Conservation (phyloP, 2,888 invertebrate species). For the Lampropteryx suffumata region DNA sequence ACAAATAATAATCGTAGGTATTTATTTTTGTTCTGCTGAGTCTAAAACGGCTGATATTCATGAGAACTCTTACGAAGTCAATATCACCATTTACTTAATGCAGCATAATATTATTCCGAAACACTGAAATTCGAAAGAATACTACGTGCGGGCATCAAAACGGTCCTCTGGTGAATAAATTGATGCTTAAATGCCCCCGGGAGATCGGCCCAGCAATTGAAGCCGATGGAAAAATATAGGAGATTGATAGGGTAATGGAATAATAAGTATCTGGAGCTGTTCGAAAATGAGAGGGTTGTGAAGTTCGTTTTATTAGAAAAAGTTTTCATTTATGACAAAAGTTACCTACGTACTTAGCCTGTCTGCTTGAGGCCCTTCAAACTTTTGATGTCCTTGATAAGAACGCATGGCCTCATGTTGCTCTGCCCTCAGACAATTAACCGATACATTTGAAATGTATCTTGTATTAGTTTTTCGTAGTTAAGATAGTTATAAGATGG, state of each 20-base stretch:
- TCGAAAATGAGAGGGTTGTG: constrained; percentile 20
- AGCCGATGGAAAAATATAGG: constrained; percentile 38
- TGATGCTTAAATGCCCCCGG: constrained; percentile 40
- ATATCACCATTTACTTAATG: constrained; percentile 17
- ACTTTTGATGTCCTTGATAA: no score
- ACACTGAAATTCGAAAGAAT: constrained; percentile 27
- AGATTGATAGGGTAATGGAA: constrained; percentile 29
- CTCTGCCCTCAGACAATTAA: no score
- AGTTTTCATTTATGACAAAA: neutral
- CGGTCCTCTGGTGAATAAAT: constrained; percentile 38
- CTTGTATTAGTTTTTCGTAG: no score
- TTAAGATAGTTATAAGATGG: no score
- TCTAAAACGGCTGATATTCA: neutral
- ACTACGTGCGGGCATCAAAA: constrained; percentile 19
- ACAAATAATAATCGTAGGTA: no score
- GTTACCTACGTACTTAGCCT: no score
- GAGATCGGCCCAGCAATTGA: constrained; percentile 37
- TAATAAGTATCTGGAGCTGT: constrained; percentile 19
- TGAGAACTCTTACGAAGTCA: constrained; percentile 7
- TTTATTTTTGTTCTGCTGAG: no score
- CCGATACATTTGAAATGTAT: no score
- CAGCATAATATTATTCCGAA: constrained; percentile 25
- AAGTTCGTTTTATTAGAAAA: constrained; percentile 11
- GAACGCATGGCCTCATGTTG: no score
- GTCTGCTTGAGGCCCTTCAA: no score